phyloP scores from a whole-genome alignment of 2,113 vertebrate genomes.

The Phyllopteryx taeniolatus region DNA sequence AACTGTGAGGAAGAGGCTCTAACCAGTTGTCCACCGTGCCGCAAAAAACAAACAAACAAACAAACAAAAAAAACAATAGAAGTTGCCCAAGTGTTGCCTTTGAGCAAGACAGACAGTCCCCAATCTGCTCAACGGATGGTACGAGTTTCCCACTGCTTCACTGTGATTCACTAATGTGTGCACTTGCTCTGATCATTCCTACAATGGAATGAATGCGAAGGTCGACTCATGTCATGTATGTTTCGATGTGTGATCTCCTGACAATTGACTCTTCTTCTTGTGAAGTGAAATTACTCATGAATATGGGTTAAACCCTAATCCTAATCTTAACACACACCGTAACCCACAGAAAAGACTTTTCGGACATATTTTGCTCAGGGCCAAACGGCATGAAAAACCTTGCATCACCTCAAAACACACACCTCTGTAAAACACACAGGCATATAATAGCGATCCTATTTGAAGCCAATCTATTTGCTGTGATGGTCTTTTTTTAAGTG shows the following conservation, averaged over 20 bases:
- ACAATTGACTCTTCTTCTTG: neutral
- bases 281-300: neutral
- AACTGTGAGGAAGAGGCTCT: too few relatives aligned
- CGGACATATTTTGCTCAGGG: neutral
- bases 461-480: conserved; percentile 33
- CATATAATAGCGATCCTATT: conserved; percentile 23
- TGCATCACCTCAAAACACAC: conserved; percentile 4
- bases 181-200: neutral
- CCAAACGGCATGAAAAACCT: conserved; percentile 3
- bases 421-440: conserved; percentile 9
- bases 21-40: too few relatives aligned
- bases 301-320: neutral
- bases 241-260: neutral
- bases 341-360: neutral
- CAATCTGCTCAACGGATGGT: neutral
- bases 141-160: too few relatives aligned
- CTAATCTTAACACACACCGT: neutral
- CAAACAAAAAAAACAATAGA: neutral
- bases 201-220: neutral
- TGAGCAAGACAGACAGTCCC: neutral
- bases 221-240: neutral
- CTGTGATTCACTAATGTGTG: too few relatives aligned
- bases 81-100: neutral
- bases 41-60: too few relatives aligned
- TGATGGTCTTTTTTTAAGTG: conserved; percentile 54